Conservation (phyloP, 2,888 invertebrate species). For the Marasmarcha lunaedactyla region DNA sequence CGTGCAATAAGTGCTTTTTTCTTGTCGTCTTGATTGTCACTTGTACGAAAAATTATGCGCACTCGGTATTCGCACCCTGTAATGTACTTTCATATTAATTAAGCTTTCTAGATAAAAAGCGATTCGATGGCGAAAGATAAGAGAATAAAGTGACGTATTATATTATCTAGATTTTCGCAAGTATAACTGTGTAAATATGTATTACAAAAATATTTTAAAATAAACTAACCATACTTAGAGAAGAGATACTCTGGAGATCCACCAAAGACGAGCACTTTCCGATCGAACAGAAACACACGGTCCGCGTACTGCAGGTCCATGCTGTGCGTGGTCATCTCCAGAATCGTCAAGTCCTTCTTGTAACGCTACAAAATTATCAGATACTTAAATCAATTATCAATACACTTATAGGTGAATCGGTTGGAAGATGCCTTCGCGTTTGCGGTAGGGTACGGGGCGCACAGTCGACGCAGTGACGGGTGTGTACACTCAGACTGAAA, state of each 20-base stretch:
- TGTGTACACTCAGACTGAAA: too few species aligned
- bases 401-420: too few species aligned
- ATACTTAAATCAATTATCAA: background rate
- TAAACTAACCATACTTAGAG: conserved; percentile 51
- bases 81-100: too few species aligned
- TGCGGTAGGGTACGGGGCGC: too few species aligned
- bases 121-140: too few species aligned
- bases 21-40: conserved; percentile 20
- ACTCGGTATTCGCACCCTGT: conserved; percentile 29
- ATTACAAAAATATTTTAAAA: too few species aligned
- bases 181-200: too few species aligned
- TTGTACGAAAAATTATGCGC: conserved; percentile 32
- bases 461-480: too few species aligned
- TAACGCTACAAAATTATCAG: conserved; percentile 30
- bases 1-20: conserved; percentile 22
- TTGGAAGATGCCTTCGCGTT: too few species aligned
- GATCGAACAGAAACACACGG: conserved; percentile 43
- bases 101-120: too few species aligned
- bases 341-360: conserved; percentile 33
- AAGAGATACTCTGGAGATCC: conserved; percentile 56
- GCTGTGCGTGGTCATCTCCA: conserved; percentile 29
- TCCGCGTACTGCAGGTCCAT: conserved; percentile 39
- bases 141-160: too few species aligned
- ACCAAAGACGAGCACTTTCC: conserved; percentile 36
- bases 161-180: too few species aligned